Evolutionary conservation across 1,140 invertebrate genomes (phyloP), one percentile per base, ranked within the genome.

Genomic region (Tetraneura akinire): DNA sequence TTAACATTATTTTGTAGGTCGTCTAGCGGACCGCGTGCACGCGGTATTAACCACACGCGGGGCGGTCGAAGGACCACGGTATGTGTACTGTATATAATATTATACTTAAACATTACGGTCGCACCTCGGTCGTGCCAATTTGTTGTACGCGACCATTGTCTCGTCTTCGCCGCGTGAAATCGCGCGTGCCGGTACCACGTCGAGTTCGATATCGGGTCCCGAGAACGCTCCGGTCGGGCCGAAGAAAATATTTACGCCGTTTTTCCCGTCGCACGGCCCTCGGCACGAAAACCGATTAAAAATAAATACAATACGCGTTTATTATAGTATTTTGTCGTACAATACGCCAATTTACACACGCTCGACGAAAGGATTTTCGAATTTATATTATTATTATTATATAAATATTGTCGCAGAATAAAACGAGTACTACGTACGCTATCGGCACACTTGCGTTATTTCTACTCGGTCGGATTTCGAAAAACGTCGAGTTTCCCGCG

Each of bases 121-220:
- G n/a, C n/a, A n/a, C n/a, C n/a, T n/a, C 32, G 11, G 64, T 68
- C 62, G 62, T n/a, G 62, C 62, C 62, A 64, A 64, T 64, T 42
- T 42, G 37, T 45, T n/a, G 64, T 66, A 23, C 6, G 16, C 64
- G 64, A 37, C 64, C 60, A 21, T 64, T 37, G 62, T 29, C 60
- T 9, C 66, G 66, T 23, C 21, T 10, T 21, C 64, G 13, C 66
- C 66, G 42, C 66, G 66, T 68, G 66, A 68, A 68, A 47, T 16
- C 66, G 42, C 66, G 66, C 66, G 66, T 68, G 66, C 66, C 66
- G 66, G 21, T 45, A 14, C 64, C 64, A 68, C 64, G 64, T 14
- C 11, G 64, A 42, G 37, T 45, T 16, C 14, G 66, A 47, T n/a
- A n/a, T 47, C 11, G 10, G 45, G 45, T 47, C 1, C 45, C n/a